phyloP scores from a whole-genome alignment of 2,797 vertebrate species.

The Chromobotia macracanthus region DNA sequence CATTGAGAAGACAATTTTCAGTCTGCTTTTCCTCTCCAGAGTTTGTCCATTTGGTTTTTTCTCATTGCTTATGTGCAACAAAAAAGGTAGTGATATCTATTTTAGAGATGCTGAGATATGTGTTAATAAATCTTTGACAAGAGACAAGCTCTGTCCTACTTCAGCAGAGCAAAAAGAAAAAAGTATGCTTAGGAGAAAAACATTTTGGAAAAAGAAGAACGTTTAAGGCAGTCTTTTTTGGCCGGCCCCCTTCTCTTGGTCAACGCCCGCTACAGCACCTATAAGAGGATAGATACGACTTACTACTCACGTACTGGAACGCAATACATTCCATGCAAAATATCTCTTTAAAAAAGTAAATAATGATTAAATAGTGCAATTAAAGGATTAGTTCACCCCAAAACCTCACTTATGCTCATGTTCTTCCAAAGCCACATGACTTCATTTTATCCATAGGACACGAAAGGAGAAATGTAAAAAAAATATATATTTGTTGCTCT shows the following conservation, averaged over 20 bases:
- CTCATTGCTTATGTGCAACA: slow-evolving; percentile 51
- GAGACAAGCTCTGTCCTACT: slow-evolving; percentile 63
- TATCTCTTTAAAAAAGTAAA: slow-evolving; percentile 46
- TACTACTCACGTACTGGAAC: slow-evolving; percentile 78
- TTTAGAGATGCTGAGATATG: slow-evolving; percentile 54
- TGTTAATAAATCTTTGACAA: slow-evolving; percentile 65
- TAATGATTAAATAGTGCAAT: slow-evolving; percentile 30
- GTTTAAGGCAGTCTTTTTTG: slow-evolving; percentile 82
- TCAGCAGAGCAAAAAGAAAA: slow-evolving; percentile 61
- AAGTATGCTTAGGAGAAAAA: slow-evolving; percentile 39
- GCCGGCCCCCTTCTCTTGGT: slow-evolving; percentile 74
- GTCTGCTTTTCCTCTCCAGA: slow-evolving; percentile 19
- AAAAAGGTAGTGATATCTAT: slow-evolving; percentile 46
- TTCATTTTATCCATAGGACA: neutral
- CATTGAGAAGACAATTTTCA: slow-evolving; percentile 47
- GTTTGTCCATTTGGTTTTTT: slow-evolving; percentile 47
- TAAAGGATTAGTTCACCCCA: slow-evolving; percentile 14
- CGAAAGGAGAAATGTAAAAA: neutral
- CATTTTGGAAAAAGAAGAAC: slow-evolving; percentile 57
- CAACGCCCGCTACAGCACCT: slow-evolving; percentile 79
- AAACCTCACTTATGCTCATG: neutral
- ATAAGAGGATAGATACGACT: slow-evolving; percentile 82
- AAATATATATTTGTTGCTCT: neutral
- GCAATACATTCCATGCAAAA: slow-evolving; percentile 79
- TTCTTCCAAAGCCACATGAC: neutral